Evolutionary conservation across 2,888 invertebrate genomes (phyloP), one percentile per base, ranked within the genome.

Genomic region (Macroteleia sp.): DNA sequence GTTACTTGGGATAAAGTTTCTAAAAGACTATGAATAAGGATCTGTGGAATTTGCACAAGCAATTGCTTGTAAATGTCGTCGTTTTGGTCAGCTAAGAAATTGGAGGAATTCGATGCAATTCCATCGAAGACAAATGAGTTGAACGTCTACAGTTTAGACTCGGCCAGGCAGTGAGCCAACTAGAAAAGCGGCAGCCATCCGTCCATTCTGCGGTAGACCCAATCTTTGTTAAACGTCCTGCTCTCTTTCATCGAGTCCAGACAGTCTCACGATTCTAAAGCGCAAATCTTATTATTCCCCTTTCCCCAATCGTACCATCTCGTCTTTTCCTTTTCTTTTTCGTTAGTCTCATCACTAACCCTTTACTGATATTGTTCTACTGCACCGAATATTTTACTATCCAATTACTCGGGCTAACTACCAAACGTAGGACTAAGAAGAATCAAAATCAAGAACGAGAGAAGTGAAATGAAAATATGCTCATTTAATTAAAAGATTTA

Each of bases 181-280:
- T 80, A 83, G 74, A 64, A 79, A 79, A 82, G 50, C 76, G 76
- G 56, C 70, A 64, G 50, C 64, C 57, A 70, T 76, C 83, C 82
- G 85, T 81, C 83, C 85, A 85, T 84, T 83, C 84, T 83, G 83
- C 79, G 76, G 79, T 69, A 83, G 80, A 86, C 82, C 83, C 83
- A 85, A 86, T 86, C 86, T 86, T 88, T 88, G 87, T 87, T 86
- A 85, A 88, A 87, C 84, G 85, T 83, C 82, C 82, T 77, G 81
- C 83, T 83, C 82, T 85, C 85, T 87, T 88, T 88, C 87, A 87
- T 85, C 83, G 83, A 81, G 79, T 78, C 86, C 88, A 87, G 88
- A 87, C 88, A 87, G 87, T 88, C 88, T 88, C 88, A 88, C 88
- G 88, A 88, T 88, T 87, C 87, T 87, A 87, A 88, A 88, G 87